Conservation (phyloP, 2,113 vertebrate species). For the Artemisiospiza belli region DNA sequence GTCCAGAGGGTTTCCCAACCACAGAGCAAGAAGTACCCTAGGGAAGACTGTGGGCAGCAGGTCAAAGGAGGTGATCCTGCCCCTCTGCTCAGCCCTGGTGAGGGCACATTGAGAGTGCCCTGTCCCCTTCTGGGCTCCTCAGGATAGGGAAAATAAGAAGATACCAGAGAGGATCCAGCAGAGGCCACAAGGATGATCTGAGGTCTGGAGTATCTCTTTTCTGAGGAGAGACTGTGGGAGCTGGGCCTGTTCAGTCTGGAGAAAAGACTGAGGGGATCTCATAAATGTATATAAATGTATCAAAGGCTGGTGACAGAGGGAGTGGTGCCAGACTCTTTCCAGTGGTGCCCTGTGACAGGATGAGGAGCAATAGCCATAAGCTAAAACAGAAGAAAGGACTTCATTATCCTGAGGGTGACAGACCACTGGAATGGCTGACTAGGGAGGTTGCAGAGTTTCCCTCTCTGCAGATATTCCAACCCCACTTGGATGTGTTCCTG, state of each 20-base stretch:
- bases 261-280: neutral
- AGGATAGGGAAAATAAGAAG: neutral
- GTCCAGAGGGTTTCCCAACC: neutral
- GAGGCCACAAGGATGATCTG: neutral
- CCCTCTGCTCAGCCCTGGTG: neutral
- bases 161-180: neutral
- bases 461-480: neutral
- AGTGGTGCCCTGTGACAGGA: neutral
- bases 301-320: neutral
- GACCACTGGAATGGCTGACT: neutral
- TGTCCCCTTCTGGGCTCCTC: neutral
- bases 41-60: neutral
- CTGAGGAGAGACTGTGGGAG: neutral
- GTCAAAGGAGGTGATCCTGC: neutral
- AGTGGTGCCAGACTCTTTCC: neutral
- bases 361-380: neutral
- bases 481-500: accelerated
- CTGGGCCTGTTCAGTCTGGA: neutral
- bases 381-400: neutral
- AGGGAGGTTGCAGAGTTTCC: accelerated
- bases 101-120: too few species aligned
- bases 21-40: neutral
- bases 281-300: neutral
- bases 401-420: neutral
- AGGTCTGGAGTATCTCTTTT: neutral